phyloP scores from a whole-genome alignment of 2,797 vertebrate genomes.

The Acropternis orthonyx region DNA sequence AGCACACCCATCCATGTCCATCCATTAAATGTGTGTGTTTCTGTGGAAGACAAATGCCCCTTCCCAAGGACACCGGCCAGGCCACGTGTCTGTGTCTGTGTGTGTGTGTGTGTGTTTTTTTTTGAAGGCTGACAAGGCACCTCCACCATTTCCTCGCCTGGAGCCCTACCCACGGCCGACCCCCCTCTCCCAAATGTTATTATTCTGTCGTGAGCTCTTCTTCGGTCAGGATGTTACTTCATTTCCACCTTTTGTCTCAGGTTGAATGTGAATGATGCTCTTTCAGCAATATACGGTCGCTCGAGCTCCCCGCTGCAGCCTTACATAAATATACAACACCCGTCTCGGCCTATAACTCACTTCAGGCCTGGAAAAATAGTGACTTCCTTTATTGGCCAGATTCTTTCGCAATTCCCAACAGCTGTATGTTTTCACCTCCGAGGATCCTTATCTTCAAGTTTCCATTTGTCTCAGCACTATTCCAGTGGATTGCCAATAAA shows the following conservation, averaged over 20 bases:
- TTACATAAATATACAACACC: slow-evolving; percentile 98
- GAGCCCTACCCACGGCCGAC: slow-evolving; percentile 73
- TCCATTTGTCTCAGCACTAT: slow-evolving; percentile 85
- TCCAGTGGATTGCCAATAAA: slow-evolving; percentile 85
- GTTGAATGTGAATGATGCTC: slow-evolving; percentile 94
- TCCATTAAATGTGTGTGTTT: slow-evolving; percentile 14
- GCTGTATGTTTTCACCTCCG: slow-evolving; percentile 85
- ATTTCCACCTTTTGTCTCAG: slow-evolving; percentile 99
- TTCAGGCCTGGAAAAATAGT: slow-evolving; percentile 94
- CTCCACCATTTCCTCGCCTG: slow-evolving; percentile 90
- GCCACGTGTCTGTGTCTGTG: slow-evolving; percentile 73
- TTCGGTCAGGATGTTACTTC: slow-evolving; percentile 96
- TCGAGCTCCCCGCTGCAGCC: slow-evolving; percentile 90
- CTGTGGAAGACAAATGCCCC: slow-evolving; percentile 70
- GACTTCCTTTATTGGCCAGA: slow-evolving; percentile 98
- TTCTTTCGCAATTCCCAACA: slow-evolving; percentile 88
- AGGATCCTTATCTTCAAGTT: slow-evolving; percentile 86
- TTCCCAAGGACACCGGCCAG: slow-evolving; percentile 73
- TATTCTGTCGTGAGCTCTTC: slow-evolving; percentile 96
- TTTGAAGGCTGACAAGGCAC: slow-evolving; percentile 84
- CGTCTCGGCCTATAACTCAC: slow-evolving; percentile 88
- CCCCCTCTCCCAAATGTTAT: slow-evolving; percentile 87
- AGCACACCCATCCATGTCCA: neutral
- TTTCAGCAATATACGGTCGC: slow-evolving; percentile 97
- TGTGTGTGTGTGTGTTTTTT: no score